Evolutionary conservation across 2,888 invertebrate genomes (phyloP).

Genomic region (Epicampocera succincta): DNA sequence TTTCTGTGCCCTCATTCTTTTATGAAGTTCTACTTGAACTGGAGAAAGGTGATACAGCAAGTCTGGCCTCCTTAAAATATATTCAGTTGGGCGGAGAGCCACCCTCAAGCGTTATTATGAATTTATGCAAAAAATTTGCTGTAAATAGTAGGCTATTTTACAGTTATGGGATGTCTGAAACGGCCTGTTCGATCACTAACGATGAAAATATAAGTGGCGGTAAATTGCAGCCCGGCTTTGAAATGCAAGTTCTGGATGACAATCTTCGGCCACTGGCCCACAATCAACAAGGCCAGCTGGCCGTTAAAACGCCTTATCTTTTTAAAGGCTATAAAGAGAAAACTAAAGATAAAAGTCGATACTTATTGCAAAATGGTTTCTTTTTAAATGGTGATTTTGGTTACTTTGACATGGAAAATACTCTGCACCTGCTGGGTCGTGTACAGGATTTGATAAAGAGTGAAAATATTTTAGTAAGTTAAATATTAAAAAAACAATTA

Average conservation of each 20-base stretch:
- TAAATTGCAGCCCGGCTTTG: conserved; percentile 50
- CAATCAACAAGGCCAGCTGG: conserved; percentile 64
- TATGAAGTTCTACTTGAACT: conserved; percentile 52
- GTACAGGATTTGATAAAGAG: conserved; percentile 61
- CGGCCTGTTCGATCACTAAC: conserved; percentile 65
- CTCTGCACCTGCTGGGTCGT: conserved; percentile 60
- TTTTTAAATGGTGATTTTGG: conserved; percentile 69
- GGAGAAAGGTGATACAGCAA: conserved; percentile 42
- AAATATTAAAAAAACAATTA: too few relatives aligned
- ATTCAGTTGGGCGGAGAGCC: conserved; percentile 69
- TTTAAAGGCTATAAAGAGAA: conserved; percentile 61
- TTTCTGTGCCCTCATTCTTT: conserved; percentile 67
- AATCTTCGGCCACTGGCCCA: conserved; percentile 51
- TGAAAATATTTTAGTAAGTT: conserved; percentile 63
- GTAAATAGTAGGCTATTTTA: conserved; percentile 58
- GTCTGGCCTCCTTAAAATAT: conserved; percentile 59
- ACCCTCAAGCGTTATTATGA: conserved; percentile 49
- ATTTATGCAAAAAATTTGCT: conserved; percentile 44
- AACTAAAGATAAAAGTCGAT: conserved; percentile 29
- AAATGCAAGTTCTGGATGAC: conserved; percentile 68
- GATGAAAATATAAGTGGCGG: conserved; percentile 65
- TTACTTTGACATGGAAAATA: conserved; percentile 61
- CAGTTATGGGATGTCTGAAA: conserved; percentile 71
- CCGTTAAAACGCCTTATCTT: conserved; percentile 62
- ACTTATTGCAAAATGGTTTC: conserved; percentile 55